Conservation (phyloP, 2,113 vertebrate genomes). For the Pogonocichla stellata region DNA sequence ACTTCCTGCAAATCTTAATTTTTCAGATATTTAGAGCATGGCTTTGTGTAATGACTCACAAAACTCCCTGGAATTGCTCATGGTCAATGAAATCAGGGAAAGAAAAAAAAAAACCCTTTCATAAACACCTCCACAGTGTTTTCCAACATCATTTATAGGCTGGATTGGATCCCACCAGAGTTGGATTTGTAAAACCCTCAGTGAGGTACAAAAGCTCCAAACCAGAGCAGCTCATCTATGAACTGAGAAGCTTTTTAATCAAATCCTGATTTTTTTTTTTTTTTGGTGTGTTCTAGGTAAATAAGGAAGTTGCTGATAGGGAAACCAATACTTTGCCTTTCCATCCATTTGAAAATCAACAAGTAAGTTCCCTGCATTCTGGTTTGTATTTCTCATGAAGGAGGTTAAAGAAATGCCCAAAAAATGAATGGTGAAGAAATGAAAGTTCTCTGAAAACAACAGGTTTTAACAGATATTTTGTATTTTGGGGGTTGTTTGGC, state of each 20-base stretch:
- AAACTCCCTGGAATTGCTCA: not conserved
- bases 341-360: constrained; percentile 78
- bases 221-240: not conserved
- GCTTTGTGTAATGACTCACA: not conserved
- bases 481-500: not conserved
- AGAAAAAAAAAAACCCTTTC: not conserved
- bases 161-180: not conserved
- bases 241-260: not conserved
- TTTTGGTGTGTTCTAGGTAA: constrained; percentile 67
- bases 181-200: not conserved
- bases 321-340: constrained; percentile 85
- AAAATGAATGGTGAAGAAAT: not conserved
- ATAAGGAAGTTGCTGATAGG: constrained; percentile 55
- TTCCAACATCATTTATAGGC: not conserved
- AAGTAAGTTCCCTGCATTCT: constrained; percentile 71
- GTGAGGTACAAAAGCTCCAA: not conserved
- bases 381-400: not conserved
- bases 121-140: not conserved
- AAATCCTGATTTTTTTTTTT: not conserved
- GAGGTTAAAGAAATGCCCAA: not conserved
- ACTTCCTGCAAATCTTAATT: not conserved
- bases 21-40: not conserved
- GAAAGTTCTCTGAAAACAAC: not conserved
- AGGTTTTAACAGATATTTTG: not conserved
- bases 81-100: not conserved